Conservation (phyloP, 2,113 vertebrate genomes). For the Corythornis madagascariensis region DNA sequence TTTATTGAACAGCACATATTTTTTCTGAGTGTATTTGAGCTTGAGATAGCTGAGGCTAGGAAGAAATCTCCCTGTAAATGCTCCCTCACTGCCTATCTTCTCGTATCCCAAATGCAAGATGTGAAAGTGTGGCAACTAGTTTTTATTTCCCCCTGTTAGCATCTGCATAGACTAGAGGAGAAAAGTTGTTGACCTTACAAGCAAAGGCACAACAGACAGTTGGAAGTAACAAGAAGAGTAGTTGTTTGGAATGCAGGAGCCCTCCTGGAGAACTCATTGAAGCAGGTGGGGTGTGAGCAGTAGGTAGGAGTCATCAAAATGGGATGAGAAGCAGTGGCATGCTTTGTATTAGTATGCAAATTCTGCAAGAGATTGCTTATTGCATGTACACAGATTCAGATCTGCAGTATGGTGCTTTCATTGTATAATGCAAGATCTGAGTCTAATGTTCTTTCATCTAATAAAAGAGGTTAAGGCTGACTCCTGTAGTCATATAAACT, state of each 20-base stretch:
- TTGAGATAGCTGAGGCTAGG: neutral
- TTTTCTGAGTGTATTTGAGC: neutral
- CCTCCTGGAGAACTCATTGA: neutral
- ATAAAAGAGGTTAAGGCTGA: neutral
- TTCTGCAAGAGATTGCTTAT: neutral
- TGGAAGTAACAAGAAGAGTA: neutral
- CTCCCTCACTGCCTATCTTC: neutral
- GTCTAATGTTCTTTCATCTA: neutral
- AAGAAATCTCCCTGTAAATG: neutral
- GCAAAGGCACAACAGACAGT: neutral
- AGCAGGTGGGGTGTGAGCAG: neutral
- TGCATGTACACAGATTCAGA: neutral
- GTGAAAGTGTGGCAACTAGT: neutral
- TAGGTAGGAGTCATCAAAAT: neutral
- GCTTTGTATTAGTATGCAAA: constrained; percentile 34
- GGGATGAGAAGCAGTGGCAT: neutral
- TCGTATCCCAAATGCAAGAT: neutral
- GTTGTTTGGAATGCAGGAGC: neutral
- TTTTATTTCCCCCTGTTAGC: neutral
- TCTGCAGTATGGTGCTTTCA: neutral
- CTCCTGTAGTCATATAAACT: neutral
- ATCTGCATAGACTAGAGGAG: neutral
- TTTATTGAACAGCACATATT: neutral
- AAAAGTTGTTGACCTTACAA: neutral
- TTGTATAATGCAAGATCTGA: neutral